Evolutionary conservation across 2,888 invertebrate genomes (phyloP).

Genomic region (Troides aeacus): DNA sequence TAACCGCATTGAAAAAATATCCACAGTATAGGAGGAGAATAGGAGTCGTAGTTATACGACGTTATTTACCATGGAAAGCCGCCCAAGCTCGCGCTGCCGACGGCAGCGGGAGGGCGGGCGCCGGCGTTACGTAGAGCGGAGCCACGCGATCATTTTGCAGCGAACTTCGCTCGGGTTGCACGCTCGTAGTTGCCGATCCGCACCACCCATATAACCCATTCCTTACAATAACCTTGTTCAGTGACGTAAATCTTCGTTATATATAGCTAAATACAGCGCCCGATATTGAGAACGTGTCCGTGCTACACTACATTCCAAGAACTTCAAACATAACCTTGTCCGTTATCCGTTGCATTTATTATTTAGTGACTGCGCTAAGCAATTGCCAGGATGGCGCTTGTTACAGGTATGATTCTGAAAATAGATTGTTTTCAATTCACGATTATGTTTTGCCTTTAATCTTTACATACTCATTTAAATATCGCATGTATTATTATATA

Average conservation of each 20-base stretch:
- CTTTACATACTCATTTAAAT: background rate
- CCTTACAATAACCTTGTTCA: slow-evolving; percentile 67
- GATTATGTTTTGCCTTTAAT: background rate
- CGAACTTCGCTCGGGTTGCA: slow-evolving; percentile 63
- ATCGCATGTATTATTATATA: too few relatives aligned
- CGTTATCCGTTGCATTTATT: slow-evolving; percentile 72
- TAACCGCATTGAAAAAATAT: slow-evolving; percentile 6
- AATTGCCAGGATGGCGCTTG: slow-evolving; percentile 73
- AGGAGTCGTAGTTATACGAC: slow-evolving; percentile 10
- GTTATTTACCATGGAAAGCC: slow-evolving; percentile 46
- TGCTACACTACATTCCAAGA: slow-evolving; percentile 44
- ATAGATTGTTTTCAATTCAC: slow-evolving; percentile 31
- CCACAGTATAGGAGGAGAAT: slow-evolving; percentile 16
- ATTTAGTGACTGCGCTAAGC: slow-evolving; percentile 72
- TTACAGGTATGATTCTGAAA: slow-evolving; percentile 63
- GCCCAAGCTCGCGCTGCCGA: slow-evolving; percentile 59
- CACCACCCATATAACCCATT: slow-evolving; percentile 40
- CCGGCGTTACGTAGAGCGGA: slow-evolving; percentile 42
- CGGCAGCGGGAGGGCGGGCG: slow-evolving; percentile 47
- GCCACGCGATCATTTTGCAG: slow-evolving; percentile 73
- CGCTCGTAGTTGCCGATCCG: slow-evolving; percentile 51
- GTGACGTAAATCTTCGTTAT: slow-evolving; percentile 64
- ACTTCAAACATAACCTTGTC: slow-evolving; percentile 63
- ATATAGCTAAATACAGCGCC: slow-evolving; percentile 48
- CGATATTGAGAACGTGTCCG: slow-evolving; percentile 44